phyloP scores from a whole-genome alignment of 2,888 invertebrate species.

The Notodonta ziczac region DNA sequence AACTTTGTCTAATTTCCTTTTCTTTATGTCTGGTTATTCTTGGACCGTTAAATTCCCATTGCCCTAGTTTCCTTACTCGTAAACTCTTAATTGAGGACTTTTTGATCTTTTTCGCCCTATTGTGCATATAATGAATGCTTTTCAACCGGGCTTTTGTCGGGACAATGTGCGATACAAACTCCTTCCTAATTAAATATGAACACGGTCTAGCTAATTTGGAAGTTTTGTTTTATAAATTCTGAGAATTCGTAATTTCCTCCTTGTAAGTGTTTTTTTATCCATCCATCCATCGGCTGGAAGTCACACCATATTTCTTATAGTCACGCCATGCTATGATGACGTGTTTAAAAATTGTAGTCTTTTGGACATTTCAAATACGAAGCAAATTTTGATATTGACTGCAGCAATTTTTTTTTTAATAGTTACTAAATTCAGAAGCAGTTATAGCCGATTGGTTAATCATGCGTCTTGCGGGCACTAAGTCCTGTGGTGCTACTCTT shows the following conservation, averaged over 20 bases:
- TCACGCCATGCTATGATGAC: too few relatives aligned
- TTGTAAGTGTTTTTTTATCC: neutral
- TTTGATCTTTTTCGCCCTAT: neutral
- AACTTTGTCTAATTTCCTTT: too few relatives aligned
- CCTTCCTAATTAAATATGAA: slow-evolving; percentile 7
- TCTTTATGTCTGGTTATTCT: neutral
- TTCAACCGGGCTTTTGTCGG: neutral
- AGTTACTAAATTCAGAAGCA: too few relatives aligned
- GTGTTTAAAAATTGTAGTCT: too few relatives aligned
- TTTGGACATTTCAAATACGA: too few relatives aligned
- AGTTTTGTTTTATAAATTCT: slow-evolving; percentile 1
- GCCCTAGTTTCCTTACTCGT: neutral
- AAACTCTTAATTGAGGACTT: slow-evolving; percentile 1
- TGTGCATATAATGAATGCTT: slow-evolving; percentile 2
- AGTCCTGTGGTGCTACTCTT: too few relatives aligned
- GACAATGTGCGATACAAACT: slow-evolving; percentile 6
- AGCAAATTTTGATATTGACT: too few relatives aligned
- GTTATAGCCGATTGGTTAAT: too few relatives aligned
- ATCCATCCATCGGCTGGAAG: too few relatives aligned
- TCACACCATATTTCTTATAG: too few relatives aligned
- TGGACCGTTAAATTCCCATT: neutral
- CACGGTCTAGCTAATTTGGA: neutral
- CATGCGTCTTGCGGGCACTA: too few relatives aligned
- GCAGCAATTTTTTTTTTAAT: too few relatives aligned
- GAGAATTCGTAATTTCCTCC: neutral